Evolutionary conservation across 2,797 vertebrate genomes (phyloP), one percentile per base, ranked within the genome.

Genomic region (Pseudomugil tenellus): DNA sequence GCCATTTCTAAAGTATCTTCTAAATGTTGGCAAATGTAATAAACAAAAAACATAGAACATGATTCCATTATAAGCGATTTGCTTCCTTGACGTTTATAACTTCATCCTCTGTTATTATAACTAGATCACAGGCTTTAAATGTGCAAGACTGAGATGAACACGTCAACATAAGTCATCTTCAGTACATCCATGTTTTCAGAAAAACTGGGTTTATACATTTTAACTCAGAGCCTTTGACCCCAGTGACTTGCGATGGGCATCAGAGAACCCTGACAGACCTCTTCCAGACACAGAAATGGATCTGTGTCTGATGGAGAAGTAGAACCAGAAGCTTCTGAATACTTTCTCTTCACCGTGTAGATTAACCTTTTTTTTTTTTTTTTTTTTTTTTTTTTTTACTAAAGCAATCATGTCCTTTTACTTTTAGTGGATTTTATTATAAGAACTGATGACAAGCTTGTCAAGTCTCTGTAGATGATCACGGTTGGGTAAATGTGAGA

Each of bases 181-280:
- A 25, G 25, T 14, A 3, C 1, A 2, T 56, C 34, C 56, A 49
- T 14, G 39, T 23, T n/a, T 64, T 80, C 16, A 39, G 5, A 52
- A 25, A 17, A 29, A 52, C 10, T n/a, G 55, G 26, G 32, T 60
- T 68, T 49, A 41, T 32, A 60, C 6, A 46, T 28, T 55, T 17
- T 28, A 56, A 4, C n/a, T 68, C 67, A 71, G 19, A 54, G 58
- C 3, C 0, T 60, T 17, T 74, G 62, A 70, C 71, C 46, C 61
- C 21, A 31, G 0, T 63, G 67, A 80, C 48, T 58, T 52, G 25
- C 28, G 5, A 26, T 67, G 46, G 35, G 11, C 3, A 31, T 21
- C 41, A 35, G 52, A n/a, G 21, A 58, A 46, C 37, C 23, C 21
- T 54, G 17, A 48, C 12, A 39, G 26, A 11, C 34, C 37, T 53